Base-by-base conservation (phyloP, 2,113 vertebrate genomes). In the Taurulus bubalis region DNA sequence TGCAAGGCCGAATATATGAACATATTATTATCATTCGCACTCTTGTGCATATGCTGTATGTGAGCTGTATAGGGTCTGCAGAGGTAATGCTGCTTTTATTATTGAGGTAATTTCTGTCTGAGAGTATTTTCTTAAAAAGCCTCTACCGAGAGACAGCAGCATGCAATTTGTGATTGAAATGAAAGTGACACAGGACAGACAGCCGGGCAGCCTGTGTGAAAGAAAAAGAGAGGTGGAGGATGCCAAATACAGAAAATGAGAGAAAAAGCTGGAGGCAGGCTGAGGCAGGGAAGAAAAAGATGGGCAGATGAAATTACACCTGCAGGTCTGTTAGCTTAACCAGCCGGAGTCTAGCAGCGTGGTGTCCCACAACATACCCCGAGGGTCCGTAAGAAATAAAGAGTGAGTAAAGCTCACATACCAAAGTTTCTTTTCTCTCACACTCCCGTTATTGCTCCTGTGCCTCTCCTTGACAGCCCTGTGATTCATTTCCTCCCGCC, bases 401-500 rank as follows among this genome's bases (percentile, higher is more conserved):
- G 85, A 90, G 85, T 87, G 82, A 92, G 90, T 88, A 92, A 91
- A 92, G 89, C 87, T 89, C 86, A 93, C 85, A 92, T 91, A 93
- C 92, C 89, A 93, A 93, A 91, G 90, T 94, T 93, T 88, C 86
- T 84, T 77, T 90, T 90, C 80, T 82, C 85, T 78, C 89, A 77
- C 86, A 79, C 86, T 78, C 64, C 82, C 74, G 87, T 93, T 94
- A 94, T 93, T 93, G 90, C 92, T 92, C 90, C 85, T 90, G 93
- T 87, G 91, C 84, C 88, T 93, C 86, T 91, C 85, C 89, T 80
- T 92, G 93, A 93, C 93, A 93, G 92, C 77, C 59, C 84, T 0
- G 85, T 91, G 92, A 94, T 94, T 94, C 87, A 94, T 93, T 92
- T 93, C 93, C 92, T 91, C 77, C 82, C 3, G 68, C 85, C 87